phyloP scores from a whole-genome alignment of 2,113 vertebrate species.

The Lampris incognitus region DNA sequence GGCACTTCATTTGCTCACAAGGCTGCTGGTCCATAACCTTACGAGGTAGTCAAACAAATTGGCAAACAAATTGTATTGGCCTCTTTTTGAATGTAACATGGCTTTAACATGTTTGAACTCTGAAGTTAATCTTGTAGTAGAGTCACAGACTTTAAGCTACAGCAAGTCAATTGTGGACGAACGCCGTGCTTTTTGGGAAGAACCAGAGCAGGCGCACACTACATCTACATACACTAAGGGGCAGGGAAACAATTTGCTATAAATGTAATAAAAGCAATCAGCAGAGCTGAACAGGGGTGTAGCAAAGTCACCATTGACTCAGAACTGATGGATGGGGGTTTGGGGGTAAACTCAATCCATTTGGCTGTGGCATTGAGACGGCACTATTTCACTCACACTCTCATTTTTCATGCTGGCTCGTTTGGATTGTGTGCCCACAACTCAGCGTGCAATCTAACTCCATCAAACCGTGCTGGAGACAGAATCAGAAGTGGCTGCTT shows the following conservation, averaged over 20 bases:
- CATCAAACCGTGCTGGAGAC: slow-evolving; percentile 39
- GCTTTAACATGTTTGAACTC: background rate
- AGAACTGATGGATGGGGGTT: slow-evolving; percentile 48
- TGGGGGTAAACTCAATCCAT: slow-evolving; percentile 50
- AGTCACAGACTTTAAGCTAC: slow-evolving; percentile 27
- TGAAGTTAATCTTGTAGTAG: slow-evolving; percentile 6
- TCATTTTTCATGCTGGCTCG: slow-evolving; percentile 49
- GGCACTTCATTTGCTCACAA: too few species aligned
- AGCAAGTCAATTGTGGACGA: slow-evolving; percentile 42
- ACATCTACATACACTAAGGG: slow-evolving; percentile 61
- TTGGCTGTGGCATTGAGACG: slow-evolving; percentile 44
- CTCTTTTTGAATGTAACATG: background rate
- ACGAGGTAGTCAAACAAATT: too few species aligned
- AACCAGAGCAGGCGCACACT: slow-evolving; percentile 14
- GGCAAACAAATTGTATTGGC: background rate
- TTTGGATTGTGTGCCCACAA: slow-evolving; percentile 26
- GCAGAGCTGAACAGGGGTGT: slow-evolving; percentile 38
- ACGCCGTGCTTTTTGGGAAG: slow-evolving; percentile 26
- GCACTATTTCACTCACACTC: slow-evolving; percentile 29
- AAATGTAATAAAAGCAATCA: slow-evolving; percentile 60
- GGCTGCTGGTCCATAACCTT: too few species aligned
- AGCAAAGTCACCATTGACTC: slow-evolving; percentile 62
- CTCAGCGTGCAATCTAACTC: slow-evolving; percentile 40
- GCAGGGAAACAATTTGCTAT: slow-evolving; percentile 56
- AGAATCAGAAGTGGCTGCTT: slow-evolving; percentile 42